Conservation (phyloP, 2,113 vertebrate species). For the Monopterus albus region DNA sequence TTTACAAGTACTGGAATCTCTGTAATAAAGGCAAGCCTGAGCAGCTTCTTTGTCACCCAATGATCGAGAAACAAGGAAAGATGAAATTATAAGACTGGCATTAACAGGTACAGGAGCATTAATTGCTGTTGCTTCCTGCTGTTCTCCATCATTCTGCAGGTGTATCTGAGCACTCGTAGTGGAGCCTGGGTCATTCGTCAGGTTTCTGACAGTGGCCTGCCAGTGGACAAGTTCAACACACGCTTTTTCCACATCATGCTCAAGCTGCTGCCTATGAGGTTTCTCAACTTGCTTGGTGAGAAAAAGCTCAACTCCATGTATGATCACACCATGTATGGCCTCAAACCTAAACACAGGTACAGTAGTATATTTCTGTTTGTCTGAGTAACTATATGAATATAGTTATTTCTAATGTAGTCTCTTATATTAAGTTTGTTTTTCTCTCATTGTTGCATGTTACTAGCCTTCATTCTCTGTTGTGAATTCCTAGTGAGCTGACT, state of each 20-base stretch:
- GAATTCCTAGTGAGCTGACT: too few relatives aligned
- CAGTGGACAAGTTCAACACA: constrained; percentile 77
- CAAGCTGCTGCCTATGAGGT: constrained; percentile 76
- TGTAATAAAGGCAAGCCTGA: too few relatives aligned
- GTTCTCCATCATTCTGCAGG: constrained; percentile 66
- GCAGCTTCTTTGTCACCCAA: too few relatives aligned
- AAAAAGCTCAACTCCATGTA: constrained; percentile 80
- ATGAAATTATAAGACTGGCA: too few relatives aligned
- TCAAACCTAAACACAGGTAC: constrained; percentile 86
- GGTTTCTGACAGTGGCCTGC: constrained; percentile 81
- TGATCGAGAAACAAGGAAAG: too few relatives aligned
- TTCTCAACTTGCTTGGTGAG: constrained; percentile 78
- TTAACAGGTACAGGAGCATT: rapidly evolving
- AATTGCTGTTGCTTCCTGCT: not conserved
- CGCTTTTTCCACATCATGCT: constrained; percentile 78
- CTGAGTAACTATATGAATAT: too few relatives aligned
- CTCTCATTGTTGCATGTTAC: not conserved
- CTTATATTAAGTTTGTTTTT: too few relatives aligned
- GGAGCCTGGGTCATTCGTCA: constrained; percentile 83
- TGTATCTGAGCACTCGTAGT: constrained; percentile 85
- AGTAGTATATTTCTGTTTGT: not conserved
- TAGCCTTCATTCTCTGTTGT: too few relatives aligned
- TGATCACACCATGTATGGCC: constrained; percentile 86
- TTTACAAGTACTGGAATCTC: too few relatives aligned
- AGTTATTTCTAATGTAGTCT: too few relatives aligned